Evolutionary conservation across 2,797 vertebrate genomes (phyloP).

Genomic region (Hirundo rustica): DNA sequence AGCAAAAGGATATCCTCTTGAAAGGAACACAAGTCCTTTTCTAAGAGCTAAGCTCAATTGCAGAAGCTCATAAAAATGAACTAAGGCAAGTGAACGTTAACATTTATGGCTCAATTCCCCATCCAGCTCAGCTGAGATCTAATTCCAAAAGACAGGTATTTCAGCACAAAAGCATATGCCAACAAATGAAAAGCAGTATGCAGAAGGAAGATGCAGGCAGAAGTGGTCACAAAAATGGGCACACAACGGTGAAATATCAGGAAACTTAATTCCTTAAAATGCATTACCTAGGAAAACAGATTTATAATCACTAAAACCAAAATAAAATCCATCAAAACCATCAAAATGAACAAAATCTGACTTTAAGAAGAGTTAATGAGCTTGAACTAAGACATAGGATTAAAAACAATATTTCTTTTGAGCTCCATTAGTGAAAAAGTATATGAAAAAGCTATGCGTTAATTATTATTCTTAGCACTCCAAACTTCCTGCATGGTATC

Average conservation of each 20-base stretch:
- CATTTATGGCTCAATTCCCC: neutral
- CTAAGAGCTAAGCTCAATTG: neutral
- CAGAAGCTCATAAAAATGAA: neutral
- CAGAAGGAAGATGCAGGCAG: neutral
- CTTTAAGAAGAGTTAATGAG: neutral
- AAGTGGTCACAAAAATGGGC: neutral
- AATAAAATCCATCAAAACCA: neutral
- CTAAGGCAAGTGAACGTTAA: neutral
- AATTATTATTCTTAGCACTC: neutral
- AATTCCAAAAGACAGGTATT: constrained; percentile 33
- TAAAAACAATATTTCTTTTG: neutral
- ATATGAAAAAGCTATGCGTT: neutral
- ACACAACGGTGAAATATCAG: neutral
- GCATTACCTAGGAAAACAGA: neutral
- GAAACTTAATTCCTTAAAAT: constrained; percentile 4
- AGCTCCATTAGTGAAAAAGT: neutral
- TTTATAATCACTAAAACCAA: neutral
- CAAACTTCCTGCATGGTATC: neutral
- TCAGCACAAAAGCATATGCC: neutral
- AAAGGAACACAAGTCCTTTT: neutral
- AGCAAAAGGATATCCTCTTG: constrained; percentile 49
- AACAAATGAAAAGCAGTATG: constrained; percentile 4
- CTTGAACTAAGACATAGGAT: neutral
- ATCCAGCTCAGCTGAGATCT: neutral
- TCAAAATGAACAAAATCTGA: neutral